A percentile compares a stretch with the other conserved stretches of the same genome.
Evolutionary conservation across 2,888 invertebrate genomes (phyloP).

Genomic region (Isoperla grammatica): DNA sequence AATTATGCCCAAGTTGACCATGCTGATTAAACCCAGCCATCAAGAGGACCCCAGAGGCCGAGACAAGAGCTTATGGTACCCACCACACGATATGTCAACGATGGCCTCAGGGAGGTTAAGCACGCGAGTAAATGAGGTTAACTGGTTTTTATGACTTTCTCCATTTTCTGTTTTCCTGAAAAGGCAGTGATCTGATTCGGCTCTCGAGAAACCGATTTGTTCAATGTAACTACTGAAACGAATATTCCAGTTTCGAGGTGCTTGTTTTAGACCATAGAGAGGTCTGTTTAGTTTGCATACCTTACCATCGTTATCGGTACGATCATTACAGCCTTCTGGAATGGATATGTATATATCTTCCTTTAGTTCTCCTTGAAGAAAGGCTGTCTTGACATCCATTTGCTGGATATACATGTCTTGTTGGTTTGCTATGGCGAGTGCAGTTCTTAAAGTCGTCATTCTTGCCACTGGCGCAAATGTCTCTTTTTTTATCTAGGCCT

Average conservation of each 20-base stretch:
- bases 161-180: no score
- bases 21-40: no score
- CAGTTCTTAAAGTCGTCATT: neutral
- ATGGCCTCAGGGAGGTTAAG: no score
- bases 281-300: conserved; percentile 13
- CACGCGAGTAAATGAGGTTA: no score
- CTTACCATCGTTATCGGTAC: neutral
- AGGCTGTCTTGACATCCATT: conserved; percentile 17
- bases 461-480: conserved; percentile 19
- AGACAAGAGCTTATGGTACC: no score
- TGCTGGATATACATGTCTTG: conserved; percentile 6
- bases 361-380: conserved; percentile 13
- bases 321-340: neutral
- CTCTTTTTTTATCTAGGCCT: conserved; percentile 20
- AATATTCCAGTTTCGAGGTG: conserved; percentile 1
- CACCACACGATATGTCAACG: no score
- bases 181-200: no score
- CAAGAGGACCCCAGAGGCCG: no score
- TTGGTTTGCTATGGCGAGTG: conserved; percentile 8
- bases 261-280: conserved; percentile 17
- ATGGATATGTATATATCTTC: conserved; percentile 15
- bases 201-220: no score
- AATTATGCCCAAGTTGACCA: no score
- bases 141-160: no score
- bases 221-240: no score